Conservation (phyloP, 2,888 invertebrate species). For the Athalia circularis region DNA sequence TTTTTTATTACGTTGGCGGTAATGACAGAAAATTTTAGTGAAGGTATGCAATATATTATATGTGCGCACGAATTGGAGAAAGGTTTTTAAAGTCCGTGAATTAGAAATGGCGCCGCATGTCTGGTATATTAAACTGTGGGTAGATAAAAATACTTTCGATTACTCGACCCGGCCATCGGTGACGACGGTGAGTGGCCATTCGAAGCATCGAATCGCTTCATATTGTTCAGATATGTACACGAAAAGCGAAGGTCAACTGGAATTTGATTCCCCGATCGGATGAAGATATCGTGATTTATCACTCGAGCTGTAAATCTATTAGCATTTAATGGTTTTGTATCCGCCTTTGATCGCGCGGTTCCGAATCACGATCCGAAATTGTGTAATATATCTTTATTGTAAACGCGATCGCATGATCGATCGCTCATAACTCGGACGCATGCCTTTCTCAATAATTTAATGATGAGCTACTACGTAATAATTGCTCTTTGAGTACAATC, state of each 20-base stretch:
- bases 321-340: too few relatives aligned
- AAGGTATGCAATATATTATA: neutral
- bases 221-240: neutral
- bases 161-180: neutral
- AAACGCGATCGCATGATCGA: neutral
- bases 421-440: neutral
- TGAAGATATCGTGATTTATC: too few relatives aligned
- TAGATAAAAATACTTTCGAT: slow-evolving; percentile 36
- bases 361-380: too few relatives aligned
- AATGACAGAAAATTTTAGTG: neutral
- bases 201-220: neutral
- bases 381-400: neutral
- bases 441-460: slow-evolving; percentile 23
- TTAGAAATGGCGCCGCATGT: slow-evolving; percentile 1
- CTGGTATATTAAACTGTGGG: neutral
- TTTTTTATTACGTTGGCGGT: neutral
- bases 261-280: neutral
- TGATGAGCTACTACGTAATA: slow-evolving; percentile 17
- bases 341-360: neutral
- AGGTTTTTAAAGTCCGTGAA: slow-evolving; percentile 11
- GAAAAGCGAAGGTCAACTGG: slow-evolving; percentile 29
- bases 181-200: neutral
- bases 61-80: slow-evolving; percentile 19
- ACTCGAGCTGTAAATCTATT: neutral
- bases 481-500: slow-evolving; percentile 12